phyloP scores from a whole-genome alignment of 2,797 vertebrate genomes.

The Trachurus trachurus region DNA sequence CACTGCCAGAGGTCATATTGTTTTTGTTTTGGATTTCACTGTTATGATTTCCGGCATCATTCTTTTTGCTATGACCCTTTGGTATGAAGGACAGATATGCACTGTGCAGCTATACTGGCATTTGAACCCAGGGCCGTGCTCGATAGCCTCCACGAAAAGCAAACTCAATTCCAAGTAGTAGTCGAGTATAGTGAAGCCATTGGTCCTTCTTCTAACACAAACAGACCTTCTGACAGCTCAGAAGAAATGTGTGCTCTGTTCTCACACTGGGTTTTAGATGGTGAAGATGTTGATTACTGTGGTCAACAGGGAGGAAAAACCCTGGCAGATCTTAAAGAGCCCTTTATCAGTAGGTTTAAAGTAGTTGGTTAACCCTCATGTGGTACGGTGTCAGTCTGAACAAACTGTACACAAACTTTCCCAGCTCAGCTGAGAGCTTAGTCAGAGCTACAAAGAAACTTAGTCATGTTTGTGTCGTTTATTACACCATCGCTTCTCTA shows the following conservation, averaged over 20 bases:
- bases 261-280: conserved; percentile 50
- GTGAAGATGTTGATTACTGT: conserved; percentile 63
- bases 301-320: conserved; percentile 52
- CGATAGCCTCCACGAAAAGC: conserved; percentile 27
- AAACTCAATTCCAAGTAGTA: conserved; percentile 28
- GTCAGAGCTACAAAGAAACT: conserved; percentile 29
- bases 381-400: conserved; percentile 43
- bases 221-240: conserved; percentile 31
- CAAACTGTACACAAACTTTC: conserved; percentile 37
- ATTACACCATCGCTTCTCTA: conserved; percentile 24
- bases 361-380: conserved; percentile 60
- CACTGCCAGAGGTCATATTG: conserved; percentile 10
- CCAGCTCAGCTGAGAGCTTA: conserved; percentile 36
- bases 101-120: background rate
- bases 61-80: conserved; percentile 24
- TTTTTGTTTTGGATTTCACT: conserved; percentile 35
- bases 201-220: conserved; percentile 31
- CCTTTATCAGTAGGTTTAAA: conserved; percentile 65
- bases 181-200: conserved; percentile 25
- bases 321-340: conserved; percentile 65
- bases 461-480: conserved; percentile 31
- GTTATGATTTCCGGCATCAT: conserved; percentile 14
- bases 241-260: conserved; percentile 48
- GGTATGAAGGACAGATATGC: conserved; percentile 24
- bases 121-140: conserved; percentile 22